These are phyloP conservation scores for Papilio helenus DNA, from an alignment of 1,140 invertebrate species.

Conservation along the genomic window DNA sequence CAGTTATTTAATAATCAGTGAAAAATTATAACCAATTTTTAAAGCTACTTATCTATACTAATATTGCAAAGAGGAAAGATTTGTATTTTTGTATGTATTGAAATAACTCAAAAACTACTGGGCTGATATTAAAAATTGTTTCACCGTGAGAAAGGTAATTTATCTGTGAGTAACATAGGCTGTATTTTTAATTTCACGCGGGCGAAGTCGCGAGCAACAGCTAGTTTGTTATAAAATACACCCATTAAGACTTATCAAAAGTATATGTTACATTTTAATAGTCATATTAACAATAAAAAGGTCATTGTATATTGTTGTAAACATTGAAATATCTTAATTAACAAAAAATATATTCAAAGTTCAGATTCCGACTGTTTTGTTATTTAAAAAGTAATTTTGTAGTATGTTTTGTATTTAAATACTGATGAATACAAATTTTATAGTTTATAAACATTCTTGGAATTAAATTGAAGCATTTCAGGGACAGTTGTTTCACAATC, in stretches of 20 bases:
- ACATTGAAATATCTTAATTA: slow-evolving; percentile 10
- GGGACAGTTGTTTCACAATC: slow-evolving; percentile 14
- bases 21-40: too few relatives aligned
- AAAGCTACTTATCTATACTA: too few relatives aligned
- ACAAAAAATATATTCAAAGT: slow-evolving; percentile 6
- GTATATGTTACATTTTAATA: background rate
- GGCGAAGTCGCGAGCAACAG: too few relatives aligned
- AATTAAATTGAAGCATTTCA: slow-evolving; percentile 10
- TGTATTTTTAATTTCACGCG: too few relatives aligned
- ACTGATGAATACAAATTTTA: slow-evolving; percentile 20
- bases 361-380: slow-evolving; percentile 6
- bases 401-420: slow-evolving; percentile 16
- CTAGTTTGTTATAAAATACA: too few relatives aligned
- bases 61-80: too few relatives aligned
- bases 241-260: background rate
- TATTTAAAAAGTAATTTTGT: slow-evolving; percentile 17
- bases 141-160: too few relatives aligned
- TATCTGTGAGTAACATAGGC: too few relatives aligned
- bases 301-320: background rate
- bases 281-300: background rate
- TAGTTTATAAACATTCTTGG: slow-evolving; percentile 16
- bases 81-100: too few relatives aligned
- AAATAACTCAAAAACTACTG: too few relatives aligned
- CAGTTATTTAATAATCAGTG: too few relatives aligned
- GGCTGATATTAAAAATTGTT: too few relatives aligned